Conservation (phyloP, 2,888 invertebrate genomes). For the Cyaniris semiargus region DNA sequence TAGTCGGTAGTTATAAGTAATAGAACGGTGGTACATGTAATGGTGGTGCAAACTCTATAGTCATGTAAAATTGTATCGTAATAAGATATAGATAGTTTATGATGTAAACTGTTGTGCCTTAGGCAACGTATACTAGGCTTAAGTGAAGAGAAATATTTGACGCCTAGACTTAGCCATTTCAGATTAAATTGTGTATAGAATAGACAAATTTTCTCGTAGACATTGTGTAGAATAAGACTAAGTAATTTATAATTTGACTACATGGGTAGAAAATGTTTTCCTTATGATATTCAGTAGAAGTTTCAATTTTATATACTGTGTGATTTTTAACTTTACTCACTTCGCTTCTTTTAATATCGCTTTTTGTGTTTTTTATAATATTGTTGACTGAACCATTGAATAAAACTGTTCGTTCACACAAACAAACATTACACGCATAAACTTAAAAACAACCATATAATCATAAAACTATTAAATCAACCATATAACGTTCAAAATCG, state of each 20-base stretch:
- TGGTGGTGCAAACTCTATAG: constrained; percentile 79
- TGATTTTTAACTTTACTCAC: constrained; percentile 56
- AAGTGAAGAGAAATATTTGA: constrained; percentile 37
- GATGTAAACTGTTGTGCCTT: constrained; percentile 60
- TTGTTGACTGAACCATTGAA: constrained; percentile 65
- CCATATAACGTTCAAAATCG: background rate
- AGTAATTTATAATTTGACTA: constrained; percentile 50
- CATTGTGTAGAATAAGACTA: constrained; percentile 62
- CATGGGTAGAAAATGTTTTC: constrained; percentile 45
- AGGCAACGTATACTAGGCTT: constrained; percentile 54
- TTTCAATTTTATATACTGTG: constrained; percentile 46
- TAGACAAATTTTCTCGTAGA: constrained; percentile 59
- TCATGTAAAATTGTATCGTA: constrained; percentile 62
- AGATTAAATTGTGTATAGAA: constrained; percentile 51
- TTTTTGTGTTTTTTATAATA: constrained; percentile 67
- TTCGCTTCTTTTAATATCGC: constrained; percentile 70
- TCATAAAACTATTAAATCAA: too few relatives aligned
- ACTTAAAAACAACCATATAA: background rate
- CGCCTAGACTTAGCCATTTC: constrained; percentile 40
- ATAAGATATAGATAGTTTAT: constrained; percentile 63
- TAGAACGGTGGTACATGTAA: constrained; percentile 53
- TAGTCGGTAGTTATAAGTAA: constrained; percentile 43
- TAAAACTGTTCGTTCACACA: constrained; percentile 32
- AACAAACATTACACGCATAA: constrained; percentile 21
- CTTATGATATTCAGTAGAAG: constrained; percentile 55